Evolutionary conservation across 2,113 vertebrate species (phyloP).

Genomic region (zebrafish (Danio rerio)): GRCz12tu NC_133193.1:16938501-16939000

Average conservation of each 20-base stretch:
- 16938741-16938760: too few species aligned
- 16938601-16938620: not conserved
- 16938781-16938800: too few species aligned
- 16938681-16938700: not conserved
- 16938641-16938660: not conserved
- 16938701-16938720: too few species aligned
- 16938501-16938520: not conserved
- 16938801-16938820: too few species aligned
- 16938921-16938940: not conserved
- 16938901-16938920: not conserved
- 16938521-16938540: not conserved
- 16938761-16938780: too few species aligned
- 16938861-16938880: too few species aligned
- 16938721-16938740: too few species aligned
- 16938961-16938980: not conserved
- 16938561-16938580: not conserved
- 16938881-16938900: not conserved
- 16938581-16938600: not conserved
- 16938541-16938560: not conserved
- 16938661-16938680: too few species aligned
- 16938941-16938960: not conserved
- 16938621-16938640: not conserved
- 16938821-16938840: too few species aligned
- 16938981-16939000: not conserved
- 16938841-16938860: too few species aligned